phyloP scores from a whole-genome alignment of 64 coral and sea anemone genomes.

The Montipora efflorescens region DNA sequence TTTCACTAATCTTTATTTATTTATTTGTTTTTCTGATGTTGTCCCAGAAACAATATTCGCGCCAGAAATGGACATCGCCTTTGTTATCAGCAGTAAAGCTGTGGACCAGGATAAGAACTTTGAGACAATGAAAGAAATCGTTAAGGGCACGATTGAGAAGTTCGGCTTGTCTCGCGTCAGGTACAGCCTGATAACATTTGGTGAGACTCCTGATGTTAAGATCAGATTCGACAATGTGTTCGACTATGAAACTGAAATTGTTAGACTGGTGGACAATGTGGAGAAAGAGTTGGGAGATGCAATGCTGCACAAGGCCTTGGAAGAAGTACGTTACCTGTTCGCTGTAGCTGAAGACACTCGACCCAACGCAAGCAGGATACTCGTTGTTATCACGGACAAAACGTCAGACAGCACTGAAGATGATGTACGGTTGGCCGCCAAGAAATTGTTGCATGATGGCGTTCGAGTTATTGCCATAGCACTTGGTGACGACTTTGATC shows the following conservation, averaged over 20 bases:
- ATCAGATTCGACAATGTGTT: slow-evolving; percentile 39
- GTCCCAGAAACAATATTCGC: slow-evolving; percentile 60
- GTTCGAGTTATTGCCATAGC: slow-evolving; percentile 62
- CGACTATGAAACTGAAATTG: slow-evolving; percentile 28
- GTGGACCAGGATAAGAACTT: slow-evolving; percentile 42
- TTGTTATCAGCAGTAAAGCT: slow-evolving; percentile 68
- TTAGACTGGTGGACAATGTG: slow-evolving; percentile 15
- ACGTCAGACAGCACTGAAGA: slow-evolving; percentile 64
- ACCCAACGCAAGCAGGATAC: slow-evolving; percentile 33
- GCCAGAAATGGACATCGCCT: slow-evolving; percentile 78
- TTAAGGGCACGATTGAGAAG: slow-evolving; percentile 69
- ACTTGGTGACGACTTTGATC: slow-evolving; percentile 53
- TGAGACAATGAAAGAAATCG: slow-evolving; percentile 70
- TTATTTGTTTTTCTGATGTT: not conserved
- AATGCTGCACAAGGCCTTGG: slow-evolving; percentile 43
- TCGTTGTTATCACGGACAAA: slow-evolving; percentile 63
- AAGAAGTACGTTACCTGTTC: slow-evolving; percentile 28
- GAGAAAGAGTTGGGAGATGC: slow-evolving; percentile 8
- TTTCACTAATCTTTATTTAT: not conserved
- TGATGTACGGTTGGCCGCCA: slow-evolving; percentile 21
- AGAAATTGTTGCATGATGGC: slow-evolving; percentile 39
- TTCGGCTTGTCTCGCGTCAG: slow-evolving; percentile 58
- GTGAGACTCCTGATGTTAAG: slow-evolving; percentile 14
- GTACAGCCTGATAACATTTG: slow-evolving; percentile 64
- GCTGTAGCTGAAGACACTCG: slow-evolving; percentile 44